Evolutionary conservation across 2,113 vertebrate species (phyloP), one percentile per base, ranked within the genome.

Genomic region (Nycticorax nycticorax): DNA sequence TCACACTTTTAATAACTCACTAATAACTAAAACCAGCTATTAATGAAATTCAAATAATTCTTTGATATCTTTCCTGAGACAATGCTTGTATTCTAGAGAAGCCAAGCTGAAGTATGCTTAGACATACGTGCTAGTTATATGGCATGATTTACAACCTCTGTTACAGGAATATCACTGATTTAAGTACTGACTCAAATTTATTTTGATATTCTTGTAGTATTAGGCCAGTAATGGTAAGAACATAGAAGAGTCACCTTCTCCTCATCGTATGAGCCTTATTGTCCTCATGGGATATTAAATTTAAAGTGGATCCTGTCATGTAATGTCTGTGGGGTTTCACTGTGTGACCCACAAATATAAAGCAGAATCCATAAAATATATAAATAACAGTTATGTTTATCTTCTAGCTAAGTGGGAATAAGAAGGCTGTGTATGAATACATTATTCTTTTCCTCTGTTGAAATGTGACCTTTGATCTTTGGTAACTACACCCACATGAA

Each of bases 401-500:
- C 30, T 94, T 94, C 74, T 37, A 85, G 62, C 33, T 69, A 89
- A 96, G 53, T 64, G 24, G 37, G n/a, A 96, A 93, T 95, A 97
- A 86, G 72, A 57, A 85, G 30, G 23, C 18, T 81, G 35, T 95
- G 75, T 77, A 81, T 78, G 79, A 96, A 94, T 89, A 88, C 28
- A 75, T 41, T 68, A 72, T 68, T 78, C 66, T 95, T 72, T 89
- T 96, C 85, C 79, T 59, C 55, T 84, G 52, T 71, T 95, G 90
- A 96, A 97, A 91, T 67, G 32, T 53, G 63, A 92, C 30, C 41
- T 86, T 97, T 96, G 91, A 85, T 95, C 60, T 85, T 90, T 66
- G 14, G 47, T 79, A 73, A 59, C n/a, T 56, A 66, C 45, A 89
- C 74, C 52, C 74, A 76, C 18, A 1, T 48, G 73, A 86, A 30